These are phyloP conservation scores for Nephrotoma flavescens DNA, from an alignment of 2,888 invertebrate species.

Conservation along the genomic window DNA sequence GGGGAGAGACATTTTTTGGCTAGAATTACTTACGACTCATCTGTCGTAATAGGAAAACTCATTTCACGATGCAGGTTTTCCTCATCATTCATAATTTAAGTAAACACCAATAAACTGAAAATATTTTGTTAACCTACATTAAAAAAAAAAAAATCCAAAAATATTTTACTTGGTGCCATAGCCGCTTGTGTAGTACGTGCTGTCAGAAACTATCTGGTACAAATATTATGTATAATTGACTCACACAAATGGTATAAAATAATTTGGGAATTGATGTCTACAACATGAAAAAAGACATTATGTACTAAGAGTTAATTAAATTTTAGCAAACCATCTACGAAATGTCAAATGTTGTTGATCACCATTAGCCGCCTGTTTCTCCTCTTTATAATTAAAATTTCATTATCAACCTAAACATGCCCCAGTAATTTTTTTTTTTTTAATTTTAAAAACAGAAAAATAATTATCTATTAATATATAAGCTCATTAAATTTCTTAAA, in stretches of 20 bases:
- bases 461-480: neutral
- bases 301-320: neutral
- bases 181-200: neutral
- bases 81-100: neutral
- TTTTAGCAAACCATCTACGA: neutral
- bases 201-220: neutral
- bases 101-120: neutral
- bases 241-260: neutral
- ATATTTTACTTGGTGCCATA: neutral
- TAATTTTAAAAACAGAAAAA: neutral
- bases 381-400: neutral
- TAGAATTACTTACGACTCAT: too few species aligned
- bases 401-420: neutral
- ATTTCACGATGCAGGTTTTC: neutral
- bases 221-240: neutral
- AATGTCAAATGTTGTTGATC: neutral
- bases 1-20: too few species aligned
- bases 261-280: neutral
- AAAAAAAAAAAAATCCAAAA: neutral
- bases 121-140: neutral
- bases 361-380: neutral
- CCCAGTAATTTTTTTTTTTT: neutral
- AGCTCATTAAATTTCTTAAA: neutral
- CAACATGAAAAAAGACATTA: neutral
- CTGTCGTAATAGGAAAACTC: too few species aligned